Conservation (phyloP, 2,797 vertebrate species). For the Eurystomus glaucurus region DNA sequence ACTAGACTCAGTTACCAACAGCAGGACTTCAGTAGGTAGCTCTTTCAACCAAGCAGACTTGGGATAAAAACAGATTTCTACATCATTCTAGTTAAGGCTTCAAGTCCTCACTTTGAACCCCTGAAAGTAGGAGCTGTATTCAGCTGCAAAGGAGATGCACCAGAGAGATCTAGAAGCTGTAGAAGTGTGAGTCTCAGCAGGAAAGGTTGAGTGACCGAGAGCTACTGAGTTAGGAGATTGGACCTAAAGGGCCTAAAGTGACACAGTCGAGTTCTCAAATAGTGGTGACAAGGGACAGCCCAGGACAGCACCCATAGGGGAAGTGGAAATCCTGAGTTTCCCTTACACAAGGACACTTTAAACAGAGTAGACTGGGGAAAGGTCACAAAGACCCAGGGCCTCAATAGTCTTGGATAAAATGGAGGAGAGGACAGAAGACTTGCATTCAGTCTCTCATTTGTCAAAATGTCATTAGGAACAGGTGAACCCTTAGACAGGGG, state of each 20-base stretch:
- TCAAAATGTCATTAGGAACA: accelerated
- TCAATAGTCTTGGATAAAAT: not conserved
- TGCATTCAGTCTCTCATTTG: not conserved
- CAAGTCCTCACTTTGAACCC: not conserved
- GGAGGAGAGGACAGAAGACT: not conserved
- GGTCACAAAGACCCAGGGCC: not conserved
- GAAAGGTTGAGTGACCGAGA: not conserved
- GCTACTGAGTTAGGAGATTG: not conserved
- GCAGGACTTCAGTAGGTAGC: not conserved
- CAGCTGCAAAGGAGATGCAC: not conserved
- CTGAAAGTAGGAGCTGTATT: not conserved
- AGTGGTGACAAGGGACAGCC: not conserved
- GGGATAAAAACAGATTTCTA: not conserved
- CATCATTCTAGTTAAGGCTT: not conserved
- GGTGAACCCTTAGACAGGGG: not conserved
- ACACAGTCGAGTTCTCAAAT: not conserved
- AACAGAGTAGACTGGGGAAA: not conserved
- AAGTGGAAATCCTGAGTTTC: not conserved
- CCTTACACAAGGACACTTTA: not conserved
- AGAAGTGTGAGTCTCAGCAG: not conserved
- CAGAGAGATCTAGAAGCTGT: not conserved
- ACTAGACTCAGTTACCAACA: not conserved
- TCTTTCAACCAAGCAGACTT: not conserved
- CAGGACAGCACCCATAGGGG: not conserved
- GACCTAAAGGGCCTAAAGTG: not conserved